Evolutionary conservation across 2,797 vertebrate species (phyloP).

Genomic region (Liparis tanakae): DNA sequence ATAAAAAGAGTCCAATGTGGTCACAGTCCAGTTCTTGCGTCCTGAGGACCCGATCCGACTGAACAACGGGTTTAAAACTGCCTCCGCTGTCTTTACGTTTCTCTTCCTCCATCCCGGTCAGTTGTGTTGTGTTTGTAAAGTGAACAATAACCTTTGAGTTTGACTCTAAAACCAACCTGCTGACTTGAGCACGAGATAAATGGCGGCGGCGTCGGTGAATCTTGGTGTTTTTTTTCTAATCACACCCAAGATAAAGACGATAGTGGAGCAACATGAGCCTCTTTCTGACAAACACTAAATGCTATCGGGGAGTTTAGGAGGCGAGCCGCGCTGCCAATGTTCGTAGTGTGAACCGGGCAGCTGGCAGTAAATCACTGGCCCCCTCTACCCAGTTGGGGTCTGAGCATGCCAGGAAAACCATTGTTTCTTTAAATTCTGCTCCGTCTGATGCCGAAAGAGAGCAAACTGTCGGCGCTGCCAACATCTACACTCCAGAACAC

Average conservation of each 20-base stretch:
- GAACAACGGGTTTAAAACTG: not conserved
- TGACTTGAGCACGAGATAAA: not conserved
- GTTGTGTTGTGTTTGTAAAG: not conserved
- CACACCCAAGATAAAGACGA: slow-evolving; percentile 33
- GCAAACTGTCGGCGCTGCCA: slow-evolving; percentile 41
- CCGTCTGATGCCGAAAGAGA: slow-evolving; percentile 33
- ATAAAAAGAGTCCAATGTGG: not conserved
- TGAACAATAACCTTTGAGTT: not conserved
- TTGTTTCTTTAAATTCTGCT: slow-evolving; percentile 72
- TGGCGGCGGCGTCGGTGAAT: slow-evolving; percentile 2
- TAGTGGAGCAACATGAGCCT: not conserved
- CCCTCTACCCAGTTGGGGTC: slow-evolving; percentile 26
- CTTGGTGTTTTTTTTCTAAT: slow-evolving; percentile 27
- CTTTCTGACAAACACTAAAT: slow-evolving; percentile 42
- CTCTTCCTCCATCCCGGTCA: not conserved
- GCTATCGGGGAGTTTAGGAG: slow-evolving; percentile 44
- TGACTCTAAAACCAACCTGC: slow-evolving; percentile 1
- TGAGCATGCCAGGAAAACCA: slow-evolving; percentile 72
- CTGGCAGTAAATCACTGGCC: slow-evolving; percentile 36
- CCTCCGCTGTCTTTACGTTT: not conserved
- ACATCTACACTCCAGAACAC: slow-evolving; percentile 49
- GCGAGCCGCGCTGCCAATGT: slow-evolving; percentile 28
- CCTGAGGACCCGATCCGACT: not conserved
- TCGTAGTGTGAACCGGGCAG: slow-evolving; percentile 1
- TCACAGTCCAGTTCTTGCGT: not conserved